Conservation (phyloP, 2,113 vertebrate genomes). For the Dascyllus trimaculatus region DNA sequence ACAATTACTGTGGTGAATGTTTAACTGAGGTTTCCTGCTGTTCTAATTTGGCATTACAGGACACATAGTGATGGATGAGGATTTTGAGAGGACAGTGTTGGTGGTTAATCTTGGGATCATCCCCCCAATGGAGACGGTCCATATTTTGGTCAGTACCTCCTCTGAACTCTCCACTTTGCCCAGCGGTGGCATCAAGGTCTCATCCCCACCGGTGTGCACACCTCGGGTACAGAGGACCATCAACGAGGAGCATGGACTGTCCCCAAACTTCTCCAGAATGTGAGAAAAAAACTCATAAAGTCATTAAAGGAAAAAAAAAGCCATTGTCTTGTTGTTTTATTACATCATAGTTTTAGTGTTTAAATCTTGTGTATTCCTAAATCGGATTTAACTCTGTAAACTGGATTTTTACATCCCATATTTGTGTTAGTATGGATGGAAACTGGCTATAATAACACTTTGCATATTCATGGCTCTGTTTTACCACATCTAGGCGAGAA, state of each 20-base stretch:
- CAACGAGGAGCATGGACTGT: constrained; percentile 82
- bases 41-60: constrained; percentile 74
- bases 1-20: no score
- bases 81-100: constrained; percentile 91
- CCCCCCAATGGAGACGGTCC: constrained; percentile 90
- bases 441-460: neutral
- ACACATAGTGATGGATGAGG: constrained; percentile 91
- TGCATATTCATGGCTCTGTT: neutral
- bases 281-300: constrained; percentile 70
- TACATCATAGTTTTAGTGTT: neutral
- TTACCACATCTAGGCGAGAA: constrained; percentile 78
- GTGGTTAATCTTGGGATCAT: constrained; percentile 93
- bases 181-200: constrained; percentile 89
- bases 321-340: neutral
- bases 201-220: constrained; percentile 90
- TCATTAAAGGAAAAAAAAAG: neutral
- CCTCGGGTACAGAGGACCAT: constrained; percentile 89
- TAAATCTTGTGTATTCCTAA: neutral
- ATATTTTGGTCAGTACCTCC: constrained; percentile 94
- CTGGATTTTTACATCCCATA: neutral
- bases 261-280: constrained; percentile 84
- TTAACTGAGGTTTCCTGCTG: neutral
- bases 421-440: neutral
- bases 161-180: constrained; percentile 93
- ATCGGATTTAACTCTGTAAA: neutral